These are phyloP conservation scores for Leptinotarsa texana DNA, from an alignment of 1,140 invertebrate species.

Conservation along the genomic window DNA sequence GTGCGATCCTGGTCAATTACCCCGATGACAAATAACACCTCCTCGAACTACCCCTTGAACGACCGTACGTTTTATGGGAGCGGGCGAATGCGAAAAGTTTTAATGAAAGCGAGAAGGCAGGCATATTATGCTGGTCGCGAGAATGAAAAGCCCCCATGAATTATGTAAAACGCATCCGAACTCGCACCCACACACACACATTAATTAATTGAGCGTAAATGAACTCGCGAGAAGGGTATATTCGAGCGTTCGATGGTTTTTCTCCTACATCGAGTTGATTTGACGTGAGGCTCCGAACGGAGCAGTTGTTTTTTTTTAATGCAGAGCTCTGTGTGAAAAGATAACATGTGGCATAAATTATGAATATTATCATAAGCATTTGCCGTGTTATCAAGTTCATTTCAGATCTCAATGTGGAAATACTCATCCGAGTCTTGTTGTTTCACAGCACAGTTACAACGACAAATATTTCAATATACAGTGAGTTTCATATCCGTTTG, in stretches of 20 bases:
- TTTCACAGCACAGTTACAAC: too few relatives aligned
- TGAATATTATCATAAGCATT: too few relatives aligned
- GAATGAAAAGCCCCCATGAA: slow-evolving; percentile 14
- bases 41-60: not conserved
- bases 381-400: too few relatives aligned
- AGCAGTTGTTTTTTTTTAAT: too few relatives aligned
- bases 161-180: slow-evolving; percentile 14
- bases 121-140: slow-evolving; percentile 6
- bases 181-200: slow-evolving; percentile 10
- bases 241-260: not conserved
- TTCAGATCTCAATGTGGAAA: too few relatives aligned
- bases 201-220: slow-evolving; percentile 18
- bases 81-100: slow-evolving; percentile 12
- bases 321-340: too few relatives aligned
- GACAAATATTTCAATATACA: too few relatives aligned
- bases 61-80: not conserved
- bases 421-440: too few relatives aligned
- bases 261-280: too few relatives aligned
- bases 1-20: not conserved
- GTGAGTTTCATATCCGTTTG: too few relatives aligned
- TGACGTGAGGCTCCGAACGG: too few relatives aligned
- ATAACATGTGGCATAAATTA: too few relatives aligned
- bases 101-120: slow-evolving; percentile 10
- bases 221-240: not conserved
- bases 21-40: slow-evolving; percentile 1